Conservation (phyloP, 2,113 vertebrate genomes). For the Psilopogon haemacephalus region DNA sequence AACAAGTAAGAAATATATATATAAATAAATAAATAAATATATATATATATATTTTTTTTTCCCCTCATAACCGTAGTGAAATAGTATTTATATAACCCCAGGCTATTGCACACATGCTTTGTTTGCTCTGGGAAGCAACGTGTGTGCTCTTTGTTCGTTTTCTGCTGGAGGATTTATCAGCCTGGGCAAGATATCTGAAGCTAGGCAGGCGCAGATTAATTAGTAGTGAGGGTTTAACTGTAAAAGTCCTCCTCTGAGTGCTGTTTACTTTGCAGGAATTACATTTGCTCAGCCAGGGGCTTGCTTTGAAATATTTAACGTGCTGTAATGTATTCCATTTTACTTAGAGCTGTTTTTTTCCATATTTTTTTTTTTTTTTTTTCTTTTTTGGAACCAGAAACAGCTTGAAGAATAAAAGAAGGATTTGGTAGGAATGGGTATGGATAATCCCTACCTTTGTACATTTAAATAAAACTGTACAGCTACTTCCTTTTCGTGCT, state of each 20-base stretch:
- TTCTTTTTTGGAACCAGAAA: slow-evolving; percentile 29
- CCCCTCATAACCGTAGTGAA: slow-evolving; percentile 53
- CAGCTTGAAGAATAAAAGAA: background rate
- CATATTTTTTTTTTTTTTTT: slow-evolving; percentile 15
- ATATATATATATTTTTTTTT: too few species aligned
- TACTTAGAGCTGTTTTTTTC: slow-evolving; percentile 17
- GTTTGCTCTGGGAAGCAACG: slow-evolving; percentile 58
- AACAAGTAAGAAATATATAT: slow-evolving; percentile 70
- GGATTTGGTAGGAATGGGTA: background rate
- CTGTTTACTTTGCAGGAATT: slow-evolving; percentile 62
- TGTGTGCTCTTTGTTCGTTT: slow-evolving; percentile 62
- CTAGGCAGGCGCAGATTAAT: slow-evolving; percentile 56
- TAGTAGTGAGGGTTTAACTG: slow-evolving; percentile 50
- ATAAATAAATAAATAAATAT: too few species aligned
- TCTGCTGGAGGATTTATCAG: slow-evolving; percentile 62
- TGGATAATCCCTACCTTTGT: background rate
- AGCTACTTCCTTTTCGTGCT: slow-evolving; percentile 5
- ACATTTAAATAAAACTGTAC: background rate
- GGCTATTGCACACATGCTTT: slow-evolving; percentile 51
- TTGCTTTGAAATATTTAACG: slow-evolving; percentile 56
- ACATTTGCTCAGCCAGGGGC: slow-evolving; percentile 51
- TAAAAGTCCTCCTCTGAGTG: slow-evolving; percentile 50
- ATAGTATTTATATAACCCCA: slow-evolving; percentile 63
- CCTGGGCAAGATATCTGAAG: slow-evolving; percentile 53
- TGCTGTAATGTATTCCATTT: slow-evolving; percentile 35